Conservation (phyloP, 2,888 invertebrate genomes). For the Acanthococcus lagerstroemiae region DNA sequence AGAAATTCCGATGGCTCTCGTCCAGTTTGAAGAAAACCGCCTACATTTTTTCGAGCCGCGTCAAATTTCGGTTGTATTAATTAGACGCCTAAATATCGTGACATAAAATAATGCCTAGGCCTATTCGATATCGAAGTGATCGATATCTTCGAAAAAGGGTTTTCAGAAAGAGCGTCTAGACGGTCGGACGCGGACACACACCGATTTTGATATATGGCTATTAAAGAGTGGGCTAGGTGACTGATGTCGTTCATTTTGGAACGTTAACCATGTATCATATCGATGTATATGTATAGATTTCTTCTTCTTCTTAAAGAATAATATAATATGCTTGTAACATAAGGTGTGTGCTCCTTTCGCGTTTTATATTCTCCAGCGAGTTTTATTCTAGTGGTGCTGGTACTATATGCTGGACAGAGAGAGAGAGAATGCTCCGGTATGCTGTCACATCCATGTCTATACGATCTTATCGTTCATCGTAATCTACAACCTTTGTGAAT, state of each 20-base stretch:
- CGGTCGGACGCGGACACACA: conserved; percentile 1
- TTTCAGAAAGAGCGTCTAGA: conserved; percentile 24
- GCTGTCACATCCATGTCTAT: conserved; percentile 19
- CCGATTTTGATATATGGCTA: conserved; percentile 22
- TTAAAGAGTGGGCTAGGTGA: conserved; percentile 20
- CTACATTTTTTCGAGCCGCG: too few relatives aligned
- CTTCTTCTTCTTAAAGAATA: neutral
- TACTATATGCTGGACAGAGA: too few relatives aligned
- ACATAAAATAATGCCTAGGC: too few relatives aligned
- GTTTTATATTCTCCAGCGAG: neutral
- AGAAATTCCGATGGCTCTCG: too few relatives aligned
- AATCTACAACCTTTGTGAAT: conserved; percentile 13
- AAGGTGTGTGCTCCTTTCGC: neutral
- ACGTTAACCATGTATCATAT: conserved; percentile 19
- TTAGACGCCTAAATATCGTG: too few relatives aligned
- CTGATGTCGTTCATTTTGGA: conserved; percentile 21
- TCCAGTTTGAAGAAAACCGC: too few relatives aligned
- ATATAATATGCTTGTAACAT: neutral
- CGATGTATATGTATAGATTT: neutral
- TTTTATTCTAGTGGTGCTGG: too few relatives aligned
- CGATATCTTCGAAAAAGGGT: too few relatives aligned
- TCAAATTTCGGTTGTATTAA: too few relatives aligned
- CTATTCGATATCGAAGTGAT: too few relatives aligned
- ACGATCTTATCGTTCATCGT: conserved; percentile 18
- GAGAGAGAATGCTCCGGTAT: neutral